These are phyloP conservation scores for Anguilla obscura DNA, from an alignment of 2,797 vertebrate genomes.

Conservation along the genomic window DNA sequence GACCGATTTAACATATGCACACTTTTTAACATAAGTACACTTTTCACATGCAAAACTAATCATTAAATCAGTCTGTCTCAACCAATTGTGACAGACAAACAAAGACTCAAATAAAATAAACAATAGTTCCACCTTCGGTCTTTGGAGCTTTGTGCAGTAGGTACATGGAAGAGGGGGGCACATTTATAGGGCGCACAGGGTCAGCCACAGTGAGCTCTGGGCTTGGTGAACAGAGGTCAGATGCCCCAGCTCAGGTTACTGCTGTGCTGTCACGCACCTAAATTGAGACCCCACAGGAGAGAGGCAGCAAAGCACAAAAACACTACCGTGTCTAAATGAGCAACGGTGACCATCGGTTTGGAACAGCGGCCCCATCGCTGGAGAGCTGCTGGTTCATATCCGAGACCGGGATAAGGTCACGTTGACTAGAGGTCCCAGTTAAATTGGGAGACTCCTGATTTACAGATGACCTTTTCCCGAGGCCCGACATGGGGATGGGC, in stretches of 20 bases:
- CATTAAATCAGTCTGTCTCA: neutral
- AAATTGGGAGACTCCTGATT: neutral
- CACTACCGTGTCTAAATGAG: neutral
- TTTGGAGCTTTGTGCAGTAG: neutral
- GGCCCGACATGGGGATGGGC: neutral
- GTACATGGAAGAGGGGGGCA: neutral
- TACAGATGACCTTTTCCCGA: neutral
- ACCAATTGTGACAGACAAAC: neutral
- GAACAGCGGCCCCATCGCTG: neutral
- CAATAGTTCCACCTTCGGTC: neutral
- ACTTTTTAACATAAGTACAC: neutral
- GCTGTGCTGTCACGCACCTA: conserved; percentile 48
- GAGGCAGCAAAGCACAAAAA: neutral
- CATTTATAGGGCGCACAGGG: neutral
- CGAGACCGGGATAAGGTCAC: neutral
- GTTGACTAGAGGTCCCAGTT: neutral
- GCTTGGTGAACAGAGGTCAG: neutral
- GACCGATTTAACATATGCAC: neutral
- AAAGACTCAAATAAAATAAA: neutral
- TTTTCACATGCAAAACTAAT: neutral
- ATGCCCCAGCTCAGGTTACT: conserved; percentile 55
- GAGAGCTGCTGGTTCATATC: neutral
- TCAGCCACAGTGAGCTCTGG: neutral
- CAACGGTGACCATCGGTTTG: neutral
- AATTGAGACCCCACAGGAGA: conserved; percentile 53